These are phyloP conservation scores for Engystomops pustulosus DNA, from an alignment of 2,113 vertebrate species.

Conservation along the genomic window DNA sequence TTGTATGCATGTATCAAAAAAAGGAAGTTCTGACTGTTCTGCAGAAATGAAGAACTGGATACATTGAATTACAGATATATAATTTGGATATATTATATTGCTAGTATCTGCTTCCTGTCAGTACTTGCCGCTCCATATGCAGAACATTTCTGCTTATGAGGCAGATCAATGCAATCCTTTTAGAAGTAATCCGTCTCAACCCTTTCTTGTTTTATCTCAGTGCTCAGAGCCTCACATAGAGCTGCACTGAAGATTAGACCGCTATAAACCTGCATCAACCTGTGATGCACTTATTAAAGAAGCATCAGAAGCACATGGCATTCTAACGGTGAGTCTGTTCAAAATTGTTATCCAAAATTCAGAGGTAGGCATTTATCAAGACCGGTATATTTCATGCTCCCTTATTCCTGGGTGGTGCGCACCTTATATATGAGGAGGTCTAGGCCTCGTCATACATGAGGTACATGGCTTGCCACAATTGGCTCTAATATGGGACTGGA, in stretches of 20 bases:
- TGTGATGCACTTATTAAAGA: background rate
- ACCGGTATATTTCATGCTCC: too few relatives aligned
- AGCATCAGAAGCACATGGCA: background rate
- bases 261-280: background rate
- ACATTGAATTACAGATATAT: too few relatives aligned
- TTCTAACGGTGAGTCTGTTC: background rate
- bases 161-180: conserved; percentile 70
- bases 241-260: conserved; percentile 13
- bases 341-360: too few relatives aligned
- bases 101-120: conserved; percentile 58
- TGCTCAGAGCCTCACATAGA: conserved; percentile 8
- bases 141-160: conserved; percentile 67
- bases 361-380: too few relatives aligned
- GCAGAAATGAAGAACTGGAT: too few relatives aligned
- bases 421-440: too few relatives aligned
- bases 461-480: too few relatives aligned
- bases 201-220: conserved; percentile 55
- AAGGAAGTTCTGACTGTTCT: too few relatives aligned
- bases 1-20: too few relatives aligned
- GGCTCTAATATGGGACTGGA: too few relatives aligned
- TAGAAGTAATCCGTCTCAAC: conserved; percentile 71
- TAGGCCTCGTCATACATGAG: too few relatives aligned
- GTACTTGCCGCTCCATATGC: conserved; percentile 63
- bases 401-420: too few relatives aligned
- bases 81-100: conserved; percentile 56